Evolutionary conservation across 30 jellyfish, hydroid and myxozoan genomes (phyloP).

Genomic region (Sanderia malayensis): DNA sequence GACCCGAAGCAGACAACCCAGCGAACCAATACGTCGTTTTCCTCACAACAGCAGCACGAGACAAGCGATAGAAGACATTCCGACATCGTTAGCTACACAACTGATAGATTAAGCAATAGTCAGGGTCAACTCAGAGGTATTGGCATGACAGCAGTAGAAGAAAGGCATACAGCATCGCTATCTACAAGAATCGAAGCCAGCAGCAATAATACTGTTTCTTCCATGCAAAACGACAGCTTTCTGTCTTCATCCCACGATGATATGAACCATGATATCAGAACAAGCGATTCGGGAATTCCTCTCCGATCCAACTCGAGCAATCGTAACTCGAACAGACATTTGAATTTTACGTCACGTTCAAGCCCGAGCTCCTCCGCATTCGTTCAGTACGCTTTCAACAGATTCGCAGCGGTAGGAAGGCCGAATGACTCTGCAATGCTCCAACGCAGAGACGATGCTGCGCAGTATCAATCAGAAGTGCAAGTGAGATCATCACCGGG

Average conservation of each 20-base stretch:
- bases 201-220: too few species aligned
- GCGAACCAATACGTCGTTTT: slow-evolving; percentile 21
- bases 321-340: too few species aligned
- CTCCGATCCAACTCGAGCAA: too few species aligned
- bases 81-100: slow-evolving; percentile 41
- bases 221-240: neutral
- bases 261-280: neutral
- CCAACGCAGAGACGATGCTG: neutral
- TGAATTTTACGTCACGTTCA: too few species aligned
- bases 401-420: too few species aligned
- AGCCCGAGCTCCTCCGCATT: neutral
- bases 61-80: slow-evolving; percentile 19
- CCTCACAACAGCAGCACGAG: slow-evolving; percentile 23
- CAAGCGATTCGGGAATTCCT: neutral
- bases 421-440: neutral
- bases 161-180: too few species aligned
- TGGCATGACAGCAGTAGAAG: too few species aligned
- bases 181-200: too few species aligned
- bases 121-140: too few species aligned
- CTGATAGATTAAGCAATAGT: slow-evolving; percentile 31
- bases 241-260: neutral
- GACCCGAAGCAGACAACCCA: slow-evolving; percentile 21
- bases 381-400: neutral
- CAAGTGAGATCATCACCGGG: neutral
- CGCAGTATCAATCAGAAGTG: neutral